Percentiles rank a stretch among this genome's conserved stretches.
phyloP scores from a whole-genome alignment of 2,888 invertebrate genomes.

The Polydrusus pterygomalis region DNA sequence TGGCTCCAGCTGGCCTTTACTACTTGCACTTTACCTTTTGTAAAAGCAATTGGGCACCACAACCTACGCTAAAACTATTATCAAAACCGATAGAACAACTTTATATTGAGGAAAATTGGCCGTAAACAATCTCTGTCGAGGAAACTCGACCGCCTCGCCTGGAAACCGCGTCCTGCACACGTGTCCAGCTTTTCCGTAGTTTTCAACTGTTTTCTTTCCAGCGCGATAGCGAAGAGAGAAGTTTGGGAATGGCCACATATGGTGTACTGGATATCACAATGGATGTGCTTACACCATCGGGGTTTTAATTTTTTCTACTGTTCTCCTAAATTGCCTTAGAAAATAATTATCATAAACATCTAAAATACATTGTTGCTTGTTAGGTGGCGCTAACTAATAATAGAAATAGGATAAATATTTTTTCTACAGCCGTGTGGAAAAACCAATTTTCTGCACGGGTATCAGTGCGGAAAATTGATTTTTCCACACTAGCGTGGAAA shows the following conservation, averaged over 20 bases:
- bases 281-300: neutral
- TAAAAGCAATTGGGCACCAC: neutral
- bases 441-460: no score
- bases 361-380: no score
- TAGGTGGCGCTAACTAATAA: no score
- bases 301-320: neutral
- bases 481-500: no score
- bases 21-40: neutral
- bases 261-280: neutral
- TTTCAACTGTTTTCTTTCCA: slow-evolving; percentile 6
- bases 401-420: no score
- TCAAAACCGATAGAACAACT: slow-evolving; percentile 16
- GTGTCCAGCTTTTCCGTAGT: slow-evolving; percentile 8
- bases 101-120: slow-evolving; percentile 16
- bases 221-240: neutral
- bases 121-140: slow-evolving; percentile 3
- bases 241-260: neutral
- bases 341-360: no score
- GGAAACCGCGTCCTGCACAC: slow-evolving; percentile 7
- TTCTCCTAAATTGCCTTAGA: neutral
- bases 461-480: no score
- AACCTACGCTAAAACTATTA: slow-evolving; percentile 9
- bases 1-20: no score
- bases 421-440: no score
- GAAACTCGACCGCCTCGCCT: slow-evolving; percentile 1